phyloP scores from a whole-genome alignment of 2,797 vertebrate species.

The Macrochelys suwanniensis region DNA sequence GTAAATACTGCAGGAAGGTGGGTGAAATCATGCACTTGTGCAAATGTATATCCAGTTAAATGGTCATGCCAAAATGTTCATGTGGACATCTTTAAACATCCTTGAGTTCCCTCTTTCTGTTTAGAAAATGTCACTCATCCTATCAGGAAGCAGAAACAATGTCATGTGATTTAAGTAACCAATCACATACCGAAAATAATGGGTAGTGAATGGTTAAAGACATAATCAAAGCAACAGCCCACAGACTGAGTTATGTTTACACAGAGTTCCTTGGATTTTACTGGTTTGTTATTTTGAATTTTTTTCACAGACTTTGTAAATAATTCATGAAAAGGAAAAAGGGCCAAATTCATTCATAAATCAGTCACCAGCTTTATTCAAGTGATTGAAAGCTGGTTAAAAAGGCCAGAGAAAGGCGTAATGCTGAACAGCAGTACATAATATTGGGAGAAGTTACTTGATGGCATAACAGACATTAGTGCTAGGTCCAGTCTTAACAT shows the following conservation, averaged over 20 bases:
- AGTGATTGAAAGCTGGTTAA: conserved; percentile 23
- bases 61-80: background rate
- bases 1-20: background rate
- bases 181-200: background rate
- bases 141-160: background rate
- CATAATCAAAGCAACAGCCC: background rate
- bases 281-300: too few species aligned
- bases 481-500: conserved; percentile 47
- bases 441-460: background rate
- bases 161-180: background rate
- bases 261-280: conserved; percentile 21
- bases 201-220: fast-evolving
- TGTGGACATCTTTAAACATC: background rate
- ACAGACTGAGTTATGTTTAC: background rate
- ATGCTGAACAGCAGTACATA: conserved; percentile 10
- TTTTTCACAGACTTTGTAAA: fast-evolving
- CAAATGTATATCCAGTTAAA: background rate
- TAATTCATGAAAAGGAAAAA: conserved; percentile 29
- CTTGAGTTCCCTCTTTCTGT: background rate
- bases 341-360: conserved; percentile 17
- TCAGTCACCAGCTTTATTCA: conserved; percentile 46
- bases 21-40: background rate
- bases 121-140: background rate
- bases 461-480: conserved; percentile 27
- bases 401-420: background rate